phyloP scores from a whole-genome alignment of 2,113 vertebrate species.

The Ramphastos sulfuratus region DNA sequence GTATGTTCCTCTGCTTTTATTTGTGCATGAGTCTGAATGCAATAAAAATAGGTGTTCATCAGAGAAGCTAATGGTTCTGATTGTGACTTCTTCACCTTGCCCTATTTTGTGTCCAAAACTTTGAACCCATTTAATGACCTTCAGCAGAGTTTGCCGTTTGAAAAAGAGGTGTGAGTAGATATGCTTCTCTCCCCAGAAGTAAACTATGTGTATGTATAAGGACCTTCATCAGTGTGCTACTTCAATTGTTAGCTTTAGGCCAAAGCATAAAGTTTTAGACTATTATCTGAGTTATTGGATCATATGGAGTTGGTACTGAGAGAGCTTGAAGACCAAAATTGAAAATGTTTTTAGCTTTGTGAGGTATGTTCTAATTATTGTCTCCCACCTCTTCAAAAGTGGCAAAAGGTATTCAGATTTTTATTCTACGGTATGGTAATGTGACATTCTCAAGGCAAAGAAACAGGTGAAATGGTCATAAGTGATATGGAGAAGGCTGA shows the following conservation, averaged over 20 bases:
- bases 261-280: not conserved
- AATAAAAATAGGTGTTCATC: not conserved
- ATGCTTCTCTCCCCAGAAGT: not conserved
- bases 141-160: not conserved
- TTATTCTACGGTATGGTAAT: not conserved
- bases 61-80: not conserved
- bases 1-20: not conserved
- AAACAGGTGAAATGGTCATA: too few species aligned
- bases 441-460: not conserved
- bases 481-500: too few species aligned
- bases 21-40: not conserved
- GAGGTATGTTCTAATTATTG: not conserved
- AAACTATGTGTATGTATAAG: not conserved
- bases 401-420: not conserved
- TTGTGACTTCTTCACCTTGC: not conserved
- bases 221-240: not conserved
- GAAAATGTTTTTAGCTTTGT: not conserved
- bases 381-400: not conserved
- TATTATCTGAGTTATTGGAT: not conserved
- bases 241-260: not conserved
- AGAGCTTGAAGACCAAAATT: not conserved
- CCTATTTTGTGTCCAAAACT: not conserved
- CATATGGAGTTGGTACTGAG: not conserved
- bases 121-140: not conserved
- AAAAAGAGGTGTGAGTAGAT: not conserved